Conservation (phyloP, 2,797 vertebrate genomes). For the Tachyglossus aculeatus region DNA sequence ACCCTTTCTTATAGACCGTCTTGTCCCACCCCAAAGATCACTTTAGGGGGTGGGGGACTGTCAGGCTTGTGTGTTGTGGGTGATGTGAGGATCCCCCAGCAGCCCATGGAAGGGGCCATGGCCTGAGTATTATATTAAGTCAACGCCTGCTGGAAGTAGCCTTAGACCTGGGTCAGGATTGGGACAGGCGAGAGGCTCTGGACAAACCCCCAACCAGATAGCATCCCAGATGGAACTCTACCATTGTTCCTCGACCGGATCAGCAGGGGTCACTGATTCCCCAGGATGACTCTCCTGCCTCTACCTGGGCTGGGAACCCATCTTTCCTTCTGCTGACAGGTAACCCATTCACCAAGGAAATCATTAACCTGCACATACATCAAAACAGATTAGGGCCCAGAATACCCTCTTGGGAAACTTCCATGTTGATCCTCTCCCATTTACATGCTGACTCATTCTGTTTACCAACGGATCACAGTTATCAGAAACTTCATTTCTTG, state of each 20-base stretch:
- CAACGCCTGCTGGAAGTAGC: too few relatives aligned
- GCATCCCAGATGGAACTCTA: too few relatives aligned
- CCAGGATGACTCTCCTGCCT: constrained; percentile 27
- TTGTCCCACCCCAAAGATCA: too few relatives aligned
- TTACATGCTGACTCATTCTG: constrained; percentile 48
- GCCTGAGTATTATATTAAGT: too few relatives aligned
- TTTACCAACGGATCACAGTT: constrained; percentile 53
- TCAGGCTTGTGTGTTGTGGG: too few relatives aligned
- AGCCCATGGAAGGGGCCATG: too few relatives aligned
- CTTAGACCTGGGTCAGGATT: too few relatives aligned
- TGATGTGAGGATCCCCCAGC: too few relatives aligned
- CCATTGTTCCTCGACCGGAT: constrained; percentile 21
- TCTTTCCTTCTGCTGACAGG: constrained; percentile 49
- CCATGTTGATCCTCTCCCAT: constrained; percentile 57
- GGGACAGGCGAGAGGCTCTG: too few relatives aligned
- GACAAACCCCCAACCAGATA: too few relatives aligned
- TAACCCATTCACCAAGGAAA: constrained; percentile 58
- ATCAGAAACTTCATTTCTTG: constrained; percentile 49
- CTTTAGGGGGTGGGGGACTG: too few relatives aligned
- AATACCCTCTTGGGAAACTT: constrained; percentile 56
- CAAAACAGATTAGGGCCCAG: constrained; percentile 55
- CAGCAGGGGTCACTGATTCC: constrained; percentile 58
- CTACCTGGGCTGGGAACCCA: constrained; percentile 49
- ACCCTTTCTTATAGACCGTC: too few relatives aligned
- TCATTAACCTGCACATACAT: constrained; percentile 36